A percentile compares a stretch with the other conserved stretches of the same genome.
phyloP scores from a whole-genome alignment of 2,797 vertebrate species.

The Myotis findleyi region DNA sequence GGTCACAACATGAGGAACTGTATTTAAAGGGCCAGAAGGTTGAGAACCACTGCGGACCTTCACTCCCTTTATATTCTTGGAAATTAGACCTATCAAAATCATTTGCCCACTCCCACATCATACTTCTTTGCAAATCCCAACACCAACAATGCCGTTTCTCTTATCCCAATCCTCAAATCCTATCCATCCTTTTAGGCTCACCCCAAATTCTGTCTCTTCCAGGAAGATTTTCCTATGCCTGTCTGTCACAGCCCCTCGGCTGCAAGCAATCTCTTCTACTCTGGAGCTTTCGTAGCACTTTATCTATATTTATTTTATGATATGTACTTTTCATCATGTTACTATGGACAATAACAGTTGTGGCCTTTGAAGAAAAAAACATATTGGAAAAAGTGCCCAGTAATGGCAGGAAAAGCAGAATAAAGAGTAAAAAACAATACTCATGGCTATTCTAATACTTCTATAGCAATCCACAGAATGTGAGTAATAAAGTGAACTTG shows the following conservation, averaged over 20 bases:
- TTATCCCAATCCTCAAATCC: neutral
- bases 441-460: neutral
- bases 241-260: neutral
- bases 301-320: neutral
- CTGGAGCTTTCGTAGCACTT: neutral
- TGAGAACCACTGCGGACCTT: neutral
- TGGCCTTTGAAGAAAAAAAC: neutral
- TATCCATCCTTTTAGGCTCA: neutral
- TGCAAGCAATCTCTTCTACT: neutral
- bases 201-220: slow-evolving; percentile 4
- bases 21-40: too few relatives aligned
- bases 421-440: neutral
- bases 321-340: neutral
- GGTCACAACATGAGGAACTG: too few relatives aligned
- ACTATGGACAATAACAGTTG: neutral
- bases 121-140: slow-evolving; percentile 1
- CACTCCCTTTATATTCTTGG: neutral
- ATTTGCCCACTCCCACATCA: neutral
- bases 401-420: neutral
- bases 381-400: neutral
- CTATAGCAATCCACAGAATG: neutral
- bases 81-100: neutral
- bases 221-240: neutral
- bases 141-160: neutral
- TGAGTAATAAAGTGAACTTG: neutral